Base-by-base conservation (phyloP, 2,888 invertebrate species). In the Cryptus armator region DNA sequence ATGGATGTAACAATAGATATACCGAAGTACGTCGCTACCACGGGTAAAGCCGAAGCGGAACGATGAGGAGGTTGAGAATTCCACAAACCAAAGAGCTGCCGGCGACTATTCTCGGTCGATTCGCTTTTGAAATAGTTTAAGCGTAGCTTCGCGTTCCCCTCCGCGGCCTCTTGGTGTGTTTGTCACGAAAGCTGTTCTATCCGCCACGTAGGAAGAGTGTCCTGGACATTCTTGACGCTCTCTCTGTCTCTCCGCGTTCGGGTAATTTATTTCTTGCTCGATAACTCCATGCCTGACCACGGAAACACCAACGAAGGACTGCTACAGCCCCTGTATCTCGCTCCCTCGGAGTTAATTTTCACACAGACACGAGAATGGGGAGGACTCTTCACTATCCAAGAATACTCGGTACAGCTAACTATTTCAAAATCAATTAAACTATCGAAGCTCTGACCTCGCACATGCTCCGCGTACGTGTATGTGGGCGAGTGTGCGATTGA, bases 181-280 rank as follows among this genome's bases (percentile, higher is more conserved):
- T 16, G 53, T 53, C 0, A 12, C 37, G 43, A 14, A 6, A 56
- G 66, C 74, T 32, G 48, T 64, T 76, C 64, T 43, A 24, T 51
- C 14, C 19, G 5, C 3, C 43, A 9, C 59, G 32, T 19, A 78
- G 74, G 74, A 74, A 81, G 72, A 68, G 72, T 64, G 83, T 74
- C 48, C 77, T 88, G 87, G 87, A 88, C 89, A 91, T 92, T 91
- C 92, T 92, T 91, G 90, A 19, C 51, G 44, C 51, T 56, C 79
- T 81, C 70, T 71, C 86, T 62, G 62, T 19, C 59, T 29, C 32
- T 14, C n/a, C 29, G 32, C 48, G 51, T 66, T 19, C 66, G 51
- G 87, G 90, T 91, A 93, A 93, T 93, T 93, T 93, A 92, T 92
- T 93, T 93, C 93, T 93, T 93, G 93, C 91, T 89, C 88, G 88